These are phyloP conservation scores for Zaprionus vittiger DNA, from an alignment of 1,140 invertebrate genomes.

Conservation along the genomic window DNA sequence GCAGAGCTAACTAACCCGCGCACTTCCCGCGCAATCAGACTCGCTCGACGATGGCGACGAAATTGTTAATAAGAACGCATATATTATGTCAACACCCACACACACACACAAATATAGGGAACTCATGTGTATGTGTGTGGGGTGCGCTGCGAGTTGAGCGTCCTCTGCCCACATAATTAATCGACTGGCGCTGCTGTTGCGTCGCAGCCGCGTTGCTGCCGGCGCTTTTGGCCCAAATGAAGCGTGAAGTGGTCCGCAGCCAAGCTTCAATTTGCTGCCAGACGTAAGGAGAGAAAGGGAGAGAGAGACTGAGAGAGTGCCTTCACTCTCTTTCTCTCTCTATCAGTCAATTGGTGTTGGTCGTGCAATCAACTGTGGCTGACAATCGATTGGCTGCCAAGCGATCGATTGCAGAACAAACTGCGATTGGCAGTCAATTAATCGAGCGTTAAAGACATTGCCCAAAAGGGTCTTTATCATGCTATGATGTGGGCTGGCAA, in stretches of 20 bases:
- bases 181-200: conserved; percentile 28
- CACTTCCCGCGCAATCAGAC: conserved; percentile 19
- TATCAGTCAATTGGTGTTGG: conserved; percentile 9
- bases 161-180: conserved; percentile 57
- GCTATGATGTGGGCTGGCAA: not conserved
- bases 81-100: conserved; percentile 67
- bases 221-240: conserved; percentile 35
- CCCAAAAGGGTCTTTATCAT: not conserved
- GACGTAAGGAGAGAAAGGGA: not conserved
- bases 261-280: not conserved
- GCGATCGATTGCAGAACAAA: conserved; percentile 29
- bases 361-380: conserved; percentile 37
- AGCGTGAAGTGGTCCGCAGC: conserved; percentile 31
- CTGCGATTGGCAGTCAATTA: conserved; percentile 29
- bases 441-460: conserved; percentile 13
- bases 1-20: conserved; percentile 4
- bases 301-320: not conserved
- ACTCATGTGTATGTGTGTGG: conserved; percentile 21
- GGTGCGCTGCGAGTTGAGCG: conserved; percentile 11
- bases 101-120: not conserved
- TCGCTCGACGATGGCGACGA: conserved; percentile 61
- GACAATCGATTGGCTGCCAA: conserved; percentile 41
- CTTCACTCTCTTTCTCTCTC: too few relatives aligned
- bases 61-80: conserved; percentile 82
- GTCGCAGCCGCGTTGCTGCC: conserved; percentile 13